Evolutionary conservation across 2,888 invertebrate species (phyloP).

Genomic region (Entomobrya proxima): DNA sequence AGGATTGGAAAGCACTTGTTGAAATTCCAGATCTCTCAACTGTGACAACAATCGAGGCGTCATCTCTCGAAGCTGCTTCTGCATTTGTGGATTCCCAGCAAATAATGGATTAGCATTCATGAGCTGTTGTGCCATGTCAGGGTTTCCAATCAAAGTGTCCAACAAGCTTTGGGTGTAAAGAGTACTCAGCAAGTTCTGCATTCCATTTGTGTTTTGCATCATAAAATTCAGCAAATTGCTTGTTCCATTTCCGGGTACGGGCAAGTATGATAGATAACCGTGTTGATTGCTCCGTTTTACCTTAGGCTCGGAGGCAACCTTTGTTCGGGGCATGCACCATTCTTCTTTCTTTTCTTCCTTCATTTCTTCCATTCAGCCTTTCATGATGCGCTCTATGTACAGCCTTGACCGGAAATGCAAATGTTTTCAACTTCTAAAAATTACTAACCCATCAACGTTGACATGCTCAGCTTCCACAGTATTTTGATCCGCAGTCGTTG

Average conservation of each 20-base stretch:
- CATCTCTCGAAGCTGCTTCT: slow-evolving; percentile 82
- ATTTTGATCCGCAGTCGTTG: no score
- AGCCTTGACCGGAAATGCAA: no score
- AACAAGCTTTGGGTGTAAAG: slow-evolving; percentile 93
- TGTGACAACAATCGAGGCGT: slow-evolving; percentile 90
- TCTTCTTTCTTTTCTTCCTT: no score
- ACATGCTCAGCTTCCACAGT: no score
- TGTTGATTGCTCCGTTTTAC: no score
- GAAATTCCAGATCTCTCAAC: slow-evolving; percentile 94
- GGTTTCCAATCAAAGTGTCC: slow-evolving; percentile 86
- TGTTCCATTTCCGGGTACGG: slow-evolving; percentile 78
- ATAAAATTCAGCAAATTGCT: slow-evolving; percentile 89
- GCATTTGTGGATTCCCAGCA: slow-evolving; percentile 88
- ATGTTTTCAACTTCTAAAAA: no score
- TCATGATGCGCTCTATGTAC: no score
- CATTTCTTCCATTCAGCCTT: no score
- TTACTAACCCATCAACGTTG: no score
- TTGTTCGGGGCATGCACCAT: no score
- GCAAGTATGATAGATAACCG: no score
- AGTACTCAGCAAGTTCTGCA: slow-evolving; percentile 93
- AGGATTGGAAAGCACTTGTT: slow-evolving; percentile 93
- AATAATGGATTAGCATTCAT: slow-evolving; percentile 87
- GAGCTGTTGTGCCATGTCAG: slow-evolving; percentile 86
- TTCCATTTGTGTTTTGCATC: slow-evolving; percentile 91
- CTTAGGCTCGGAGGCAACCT: no score